Evolutionary conservation across 2,113 vertebrate species (phyloP), one percentile per base, ranked within the genome.

Genomic region (Junco hyemalis): DNA sequence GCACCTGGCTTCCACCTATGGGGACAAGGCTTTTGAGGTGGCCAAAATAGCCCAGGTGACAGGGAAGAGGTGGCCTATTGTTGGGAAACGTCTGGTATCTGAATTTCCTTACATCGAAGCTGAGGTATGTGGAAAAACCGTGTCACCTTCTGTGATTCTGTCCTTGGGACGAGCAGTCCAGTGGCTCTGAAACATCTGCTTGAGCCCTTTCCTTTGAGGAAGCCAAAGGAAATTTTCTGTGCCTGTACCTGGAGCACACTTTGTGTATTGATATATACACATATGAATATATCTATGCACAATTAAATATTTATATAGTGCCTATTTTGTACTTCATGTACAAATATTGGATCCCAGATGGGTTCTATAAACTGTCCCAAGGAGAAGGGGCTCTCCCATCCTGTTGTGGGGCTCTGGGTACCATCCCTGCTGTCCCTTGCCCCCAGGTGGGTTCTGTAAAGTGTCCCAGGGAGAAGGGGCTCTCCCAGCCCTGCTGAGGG

Each of bases 21-120:
- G 98, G 13, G 98, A 97, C 57, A 99, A 98, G 83, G 99, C 99
- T 24, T 99, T 99, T 63, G 96, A 99, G 40, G 99, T 99, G 85
- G 98, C 98, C 90, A 98, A 98, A 86, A 97, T 99, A 97, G 99
- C 98, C 26, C 97, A 98, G 48, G 97, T 98, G 35, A 99, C 99
- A 0, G 99, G 99, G 16, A 99, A 99, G 94, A 98, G 99, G 31
- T 99, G 99, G 99, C 99, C 99, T 1, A 98, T 99, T 7, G 99
- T 99, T 14, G 99, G 99, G 17, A 99, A 99, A 16, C 98, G 99
- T 2, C 98, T 99, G 14, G 99, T 99, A 4, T 99, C 99, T 1
- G 99, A 99, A 78, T 99, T 99, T 81, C 99, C 99, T 2, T 99
- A 99, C 91, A 99, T 99, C 11, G 99, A 99, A 97, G 98, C 98